Evolutionary conservation across 2,888 invertebrate genomes (phyloP).

Genomic region (Mongoloraphidia duomilia): DNA sequence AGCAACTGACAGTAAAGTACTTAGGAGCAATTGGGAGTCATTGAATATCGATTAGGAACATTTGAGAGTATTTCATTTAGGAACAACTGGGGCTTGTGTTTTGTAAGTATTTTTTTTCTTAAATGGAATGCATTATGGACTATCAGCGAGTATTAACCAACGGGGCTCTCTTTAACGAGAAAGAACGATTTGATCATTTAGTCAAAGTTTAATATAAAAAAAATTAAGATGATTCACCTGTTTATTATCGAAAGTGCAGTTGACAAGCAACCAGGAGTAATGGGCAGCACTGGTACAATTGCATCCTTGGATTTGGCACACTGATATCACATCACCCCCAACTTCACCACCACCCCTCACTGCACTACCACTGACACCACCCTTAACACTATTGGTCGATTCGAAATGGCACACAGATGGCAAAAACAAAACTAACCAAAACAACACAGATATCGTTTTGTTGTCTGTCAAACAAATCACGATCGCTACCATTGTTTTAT

Average conservation of each 20-base stretch:
- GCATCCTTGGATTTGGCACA: conserved; percentile 45
- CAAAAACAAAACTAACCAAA: conserved; percentile 1
- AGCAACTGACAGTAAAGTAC: no score
- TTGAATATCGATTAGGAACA: no score
- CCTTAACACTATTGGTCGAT: conserved; percentile 11
- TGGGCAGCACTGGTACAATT: conserved; percentile 40
- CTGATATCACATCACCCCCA: conserved; percentile 22
- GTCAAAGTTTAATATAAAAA: neutral
- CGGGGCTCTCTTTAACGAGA: no score
- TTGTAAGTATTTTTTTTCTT: no score
- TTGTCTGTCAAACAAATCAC: neutral
- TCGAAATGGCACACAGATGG: conserved; percentile 3
- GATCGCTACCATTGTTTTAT: neutral
- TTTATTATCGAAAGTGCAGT: conserved; percentile 43
- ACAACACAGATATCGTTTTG: neutral
- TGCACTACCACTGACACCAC: conserved; percentile 17
- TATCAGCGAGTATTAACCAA: no score
- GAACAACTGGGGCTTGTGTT: no score
- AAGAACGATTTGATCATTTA: neutral
- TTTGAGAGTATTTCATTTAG: no score
- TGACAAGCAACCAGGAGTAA: conserved; percentile 44
- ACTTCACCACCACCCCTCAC: conserved; percentile 10
- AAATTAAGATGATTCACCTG: conserved; percentile 35
- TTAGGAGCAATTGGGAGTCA: no score
- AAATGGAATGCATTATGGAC: no score